Evolutionary conservation across 2,888 invertebrate genomes (phyloP).

Genomic region (Crocallis elinguaria): DNA sequence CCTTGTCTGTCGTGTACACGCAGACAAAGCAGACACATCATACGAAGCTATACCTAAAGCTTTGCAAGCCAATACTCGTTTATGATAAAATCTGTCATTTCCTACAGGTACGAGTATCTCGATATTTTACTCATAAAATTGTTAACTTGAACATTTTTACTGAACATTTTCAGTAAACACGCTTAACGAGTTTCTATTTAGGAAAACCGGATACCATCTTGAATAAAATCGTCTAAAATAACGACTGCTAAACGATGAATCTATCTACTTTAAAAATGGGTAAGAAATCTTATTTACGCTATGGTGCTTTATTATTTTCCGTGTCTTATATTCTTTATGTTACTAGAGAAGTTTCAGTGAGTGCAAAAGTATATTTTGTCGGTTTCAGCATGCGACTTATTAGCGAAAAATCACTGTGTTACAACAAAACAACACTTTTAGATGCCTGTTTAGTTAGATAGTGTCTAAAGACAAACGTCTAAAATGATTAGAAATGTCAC

Average conservation of each 20-base stretch:
- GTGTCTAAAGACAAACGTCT: no score
- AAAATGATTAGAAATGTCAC: no score
- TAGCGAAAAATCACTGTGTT: no score
- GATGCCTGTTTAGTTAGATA: no score
- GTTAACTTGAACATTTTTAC: constrained; percentile 12
- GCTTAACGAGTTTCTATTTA: constrained; percentile 22
- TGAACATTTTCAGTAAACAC: constrained; percentile 22
- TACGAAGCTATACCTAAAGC: background rate
- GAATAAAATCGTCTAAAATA: constrained; percentile 1
- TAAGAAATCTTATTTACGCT: background rate
- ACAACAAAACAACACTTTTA: no score
- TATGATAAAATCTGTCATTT: constrained; percentile 23
- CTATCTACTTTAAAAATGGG: background rate
- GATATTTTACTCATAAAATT: constrained; percentile 14
- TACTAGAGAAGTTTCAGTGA: no score
- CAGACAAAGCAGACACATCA: no score
- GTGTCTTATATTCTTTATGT: no score
- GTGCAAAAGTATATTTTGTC: no score
- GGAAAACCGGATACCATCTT: constrained; percentile 1
- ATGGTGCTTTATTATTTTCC: background rate
- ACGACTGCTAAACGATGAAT: background rate
- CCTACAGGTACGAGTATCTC: constrained; percentile 9
- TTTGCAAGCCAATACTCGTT: constrained; percentile 12
- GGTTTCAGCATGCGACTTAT: no score
- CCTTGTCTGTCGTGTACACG: no score